These are phyloP conservation scores for Prinia subflava DNA, from an alignment of 2,113 vertebrate species.

Conservation along the genomic window DNA sequence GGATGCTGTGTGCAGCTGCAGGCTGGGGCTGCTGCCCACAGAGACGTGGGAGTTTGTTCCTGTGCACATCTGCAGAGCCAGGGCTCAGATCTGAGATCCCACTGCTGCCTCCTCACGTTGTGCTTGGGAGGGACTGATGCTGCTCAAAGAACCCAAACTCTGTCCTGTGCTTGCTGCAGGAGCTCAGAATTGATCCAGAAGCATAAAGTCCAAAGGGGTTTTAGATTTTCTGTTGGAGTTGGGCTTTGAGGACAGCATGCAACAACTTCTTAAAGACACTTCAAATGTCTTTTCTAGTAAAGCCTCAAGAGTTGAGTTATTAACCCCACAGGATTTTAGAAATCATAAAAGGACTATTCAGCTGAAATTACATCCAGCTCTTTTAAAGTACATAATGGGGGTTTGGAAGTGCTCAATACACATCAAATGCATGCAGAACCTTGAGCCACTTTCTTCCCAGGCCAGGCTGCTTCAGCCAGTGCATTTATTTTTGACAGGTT, in stretches of 20 bases:
- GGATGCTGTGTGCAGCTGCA: neutral
- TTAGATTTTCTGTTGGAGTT: neutral
- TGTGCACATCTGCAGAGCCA: neutral
- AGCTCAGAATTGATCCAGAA: neutral
- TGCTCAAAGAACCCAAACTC: neutral
- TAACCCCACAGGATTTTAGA: neutral
- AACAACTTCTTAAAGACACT: neutral
- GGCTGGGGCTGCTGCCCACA: neutral
- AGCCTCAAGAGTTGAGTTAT: neutral
- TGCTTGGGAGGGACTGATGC: neutral
- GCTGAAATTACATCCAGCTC: neutral
- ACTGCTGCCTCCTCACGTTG: fast-evolving
- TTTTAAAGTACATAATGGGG: neutral
- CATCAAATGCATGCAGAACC: neutral
- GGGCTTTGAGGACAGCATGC: neutral
- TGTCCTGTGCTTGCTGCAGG: neutral
- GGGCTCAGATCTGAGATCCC: neutral
- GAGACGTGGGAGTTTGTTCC: neutral
- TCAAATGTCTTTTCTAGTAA: neutral
- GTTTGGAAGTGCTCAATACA: neutral
- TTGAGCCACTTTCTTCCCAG: neutral
- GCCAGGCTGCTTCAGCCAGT: neutral
- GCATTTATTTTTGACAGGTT: neutral
- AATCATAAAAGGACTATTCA: neutral
- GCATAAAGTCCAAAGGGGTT: neutral